These are phyloP conservation scores for Grammomys dolichurus DNA, from an alignment of 2,113 vertebrate genomes.

Conservation along the genomic window DNA sequence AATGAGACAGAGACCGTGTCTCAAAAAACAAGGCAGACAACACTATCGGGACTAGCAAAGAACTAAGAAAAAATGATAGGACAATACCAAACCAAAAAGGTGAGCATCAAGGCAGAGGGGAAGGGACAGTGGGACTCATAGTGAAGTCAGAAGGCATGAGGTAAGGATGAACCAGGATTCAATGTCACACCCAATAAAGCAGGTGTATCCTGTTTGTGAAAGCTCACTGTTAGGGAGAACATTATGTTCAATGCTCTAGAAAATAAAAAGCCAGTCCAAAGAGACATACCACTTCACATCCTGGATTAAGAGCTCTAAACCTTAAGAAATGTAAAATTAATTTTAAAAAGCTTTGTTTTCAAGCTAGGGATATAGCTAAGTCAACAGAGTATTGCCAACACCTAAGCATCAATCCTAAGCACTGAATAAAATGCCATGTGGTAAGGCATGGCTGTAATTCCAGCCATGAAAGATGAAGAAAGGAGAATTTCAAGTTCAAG, in stretches of 20 bases:
- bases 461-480: not conserved
- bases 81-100: not conserved
- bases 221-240: not conserved
- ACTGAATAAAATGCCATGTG: not conserved
- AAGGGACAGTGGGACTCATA: not conserved
- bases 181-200: not conserved
- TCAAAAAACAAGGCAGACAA: not conserved
- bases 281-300: not conserved
- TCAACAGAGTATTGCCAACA: not conserved
- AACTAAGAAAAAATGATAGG: not conserved
- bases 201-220: constrained; percentile 7
- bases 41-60: not conserved
- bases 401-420: not conserved
- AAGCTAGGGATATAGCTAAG: not conserved
- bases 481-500: not conserved
- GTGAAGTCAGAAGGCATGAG: not conserved
- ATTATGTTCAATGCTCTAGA: not conserved
- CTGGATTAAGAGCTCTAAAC: not conserved
- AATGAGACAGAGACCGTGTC: not conserved
- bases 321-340: not conserved
- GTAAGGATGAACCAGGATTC: not conserved
- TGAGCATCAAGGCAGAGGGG: not conserved
- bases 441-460: not conserved
- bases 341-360: not conserved
- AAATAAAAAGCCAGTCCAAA: not conserved